These are phyloP conservation scores for Drosophila pandora DNA, from an alignment of 1,140 invertebrate genomes.

Conservation along the genomic window DNA sequence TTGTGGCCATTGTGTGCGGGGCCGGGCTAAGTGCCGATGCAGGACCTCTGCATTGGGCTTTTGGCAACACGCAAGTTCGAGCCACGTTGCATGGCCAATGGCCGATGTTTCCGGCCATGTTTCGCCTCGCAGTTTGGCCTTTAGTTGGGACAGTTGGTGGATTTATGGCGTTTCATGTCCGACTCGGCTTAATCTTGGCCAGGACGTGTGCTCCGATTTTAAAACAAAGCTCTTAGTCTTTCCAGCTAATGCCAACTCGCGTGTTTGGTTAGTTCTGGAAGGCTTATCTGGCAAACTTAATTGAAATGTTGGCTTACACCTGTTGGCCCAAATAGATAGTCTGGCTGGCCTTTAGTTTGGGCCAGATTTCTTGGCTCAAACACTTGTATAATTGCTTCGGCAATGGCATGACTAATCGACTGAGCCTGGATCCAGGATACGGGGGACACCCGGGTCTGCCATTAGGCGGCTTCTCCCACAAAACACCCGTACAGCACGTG, in stretches of 20 bases:
- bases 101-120: neutral
- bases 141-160: conserved; percentile 15
- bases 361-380: too few relatives aligned
- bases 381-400: too few relatives aligned
- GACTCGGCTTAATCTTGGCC: conserved; percentile 12
- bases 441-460: neutral
- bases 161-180: conserved; percentile 36
- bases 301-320: too few relatives aligned
- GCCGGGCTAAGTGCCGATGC: neutral
- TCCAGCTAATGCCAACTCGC: neutral
- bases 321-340: too few relatives aligned
- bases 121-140: too few relatives aligned
- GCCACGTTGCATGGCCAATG: conserved; percentile 32
- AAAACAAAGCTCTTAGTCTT: neutral
- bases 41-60: neutral
- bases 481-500: neutral
- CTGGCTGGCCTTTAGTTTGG: too few relatives aligned
- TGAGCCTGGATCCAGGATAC: neutral
- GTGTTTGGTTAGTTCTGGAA: neutral
- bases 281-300: too few relatives aligned
- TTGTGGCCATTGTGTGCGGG: too few relatives aligned
- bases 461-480: neutral
- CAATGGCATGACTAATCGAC: neutral
- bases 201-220: neutral
- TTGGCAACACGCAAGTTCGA: neutral